These are phyloP conservation scores for Drosophila parthenogenetica DNA, from an alignment of 2,888 invertebrate genomes.

Conservation along the genomic window DNA sequence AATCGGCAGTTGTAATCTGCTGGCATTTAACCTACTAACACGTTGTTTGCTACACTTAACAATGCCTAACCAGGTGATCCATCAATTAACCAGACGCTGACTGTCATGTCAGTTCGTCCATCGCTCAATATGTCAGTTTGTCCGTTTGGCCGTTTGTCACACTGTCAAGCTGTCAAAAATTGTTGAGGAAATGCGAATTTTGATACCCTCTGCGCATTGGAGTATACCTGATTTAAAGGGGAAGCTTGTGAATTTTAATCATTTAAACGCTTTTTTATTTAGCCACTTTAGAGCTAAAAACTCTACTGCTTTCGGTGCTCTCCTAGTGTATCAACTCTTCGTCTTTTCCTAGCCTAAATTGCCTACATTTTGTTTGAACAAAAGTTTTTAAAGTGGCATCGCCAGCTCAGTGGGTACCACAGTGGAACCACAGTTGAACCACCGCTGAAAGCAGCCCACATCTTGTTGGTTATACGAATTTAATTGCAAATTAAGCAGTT, in stretches of 20 bases:
- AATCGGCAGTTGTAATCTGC: slow-evolving; percentile 43
- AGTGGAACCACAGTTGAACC: slow-evolving; percentile 4
- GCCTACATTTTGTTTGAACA: background rate
- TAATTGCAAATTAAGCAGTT: slow-evolving; percentile 76
- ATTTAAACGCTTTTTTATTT: too few species aligned
- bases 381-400: background rate
- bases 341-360: background rate
- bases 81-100: slow-evolving; percentile 35
- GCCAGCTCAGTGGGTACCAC: too few species aligned
- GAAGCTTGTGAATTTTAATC: too few species aligned
- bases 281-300: too few species aligned
- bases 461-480: slow-evolving; percentile 35
- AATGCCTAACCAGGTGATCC: slow-evolving; percentile 27
- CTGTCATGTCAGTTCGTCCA: slow-evolving; percentile 25
- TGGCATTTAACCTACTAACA: slow-evolving; percentile 74
- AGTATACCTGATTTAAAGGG: background rate
- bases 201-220: background rate
- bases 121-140: slow-evolving; percentile 49
- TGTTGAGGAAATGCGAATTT: slow-evolving; percentile 54
- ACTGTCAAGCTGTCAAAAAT: slow-evolving; percentile 50
- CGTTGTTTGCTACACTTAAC: slow-evolving; percentile 46
- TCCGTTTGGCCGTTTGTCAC: slow-evolving; percentile 24
- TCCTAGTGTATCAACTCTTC: background rate
- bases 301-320: too few species aligned
- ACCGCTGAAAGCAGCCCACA: slow-evolving; percentile 62